A percentile compares a stretch with the other conserved stretches of the same genome.
Conservation (phyloP, 2,797 vertebrate species). For the Amblyopsis hoosieri region DNA sequence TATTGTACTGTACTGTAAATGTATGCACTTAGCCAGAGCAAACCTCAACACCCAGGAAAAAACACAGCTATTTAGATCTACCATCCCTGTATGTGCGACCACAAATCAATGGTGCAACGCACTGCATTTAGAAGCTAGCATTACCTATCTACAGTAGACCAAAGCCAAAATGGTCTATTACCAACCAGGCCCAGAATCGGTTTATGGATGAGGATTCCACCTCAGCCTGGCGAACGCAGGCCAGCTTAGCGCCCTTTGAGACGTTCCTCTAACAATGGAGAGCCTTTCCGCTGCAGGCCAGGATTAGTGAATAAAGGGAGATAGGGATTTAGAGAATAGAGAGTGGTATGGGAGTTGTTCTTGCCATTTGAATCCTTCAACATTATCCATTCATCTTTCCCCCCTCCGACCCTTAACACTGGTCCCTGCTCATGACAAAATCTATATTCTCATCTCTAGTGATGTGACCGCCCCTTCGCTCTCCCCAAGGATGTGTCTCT, state of each 20-base stretch:
- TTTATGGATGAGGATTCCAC: slow-evolving; percentile 60
- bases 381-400: slow-evolving; percentile 14
- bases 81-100: neutral
- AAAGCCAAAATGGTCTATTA: slow-evolving; percentile 54
- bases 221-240: slow-evolving; percentile 44
- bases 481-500: slow-evolving; percentile 1
- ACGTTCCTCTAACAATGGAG: slow-evolving; percentile 51
- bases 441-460: neutral
- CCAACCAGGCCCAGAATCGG: slow-evolving; percentile 57
- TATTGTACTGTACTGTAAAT: too few relatives aligned
- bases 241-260: slow-evolving; percentile 50
- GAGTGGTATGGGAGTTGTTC: slow-evolving; percentile 53
- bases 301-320: slow-evolving; percentile 72
- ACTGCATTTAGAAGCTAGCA: slow-evolving; percentile 22
- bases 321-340: slow-evolving; percentile 44
- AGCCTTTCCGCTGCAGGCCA: slow-evolving; percentile 51
- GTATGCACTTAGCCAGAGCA: slow-evolving; percentile 8
- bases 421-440: slow-evolving; percentile 17
- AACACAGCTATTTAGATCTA: slow-evolving; percentile 18
- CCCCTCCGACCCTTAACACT: slow-evolving; percentile 29
- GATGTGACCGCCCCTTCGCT: neutral
- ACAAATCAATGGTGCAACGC: slow-evolving; percentile 27
- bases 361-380: slow-evolving; percentile 35
- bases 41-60: slow-evolving; percentile 18
- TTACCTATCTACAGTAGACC: slow-evolving; percentile 43